Evolutionary conservation across 2,797 vertebrate species (phyloP).

Genomic region (Gallinago nigripennis): DNA sequence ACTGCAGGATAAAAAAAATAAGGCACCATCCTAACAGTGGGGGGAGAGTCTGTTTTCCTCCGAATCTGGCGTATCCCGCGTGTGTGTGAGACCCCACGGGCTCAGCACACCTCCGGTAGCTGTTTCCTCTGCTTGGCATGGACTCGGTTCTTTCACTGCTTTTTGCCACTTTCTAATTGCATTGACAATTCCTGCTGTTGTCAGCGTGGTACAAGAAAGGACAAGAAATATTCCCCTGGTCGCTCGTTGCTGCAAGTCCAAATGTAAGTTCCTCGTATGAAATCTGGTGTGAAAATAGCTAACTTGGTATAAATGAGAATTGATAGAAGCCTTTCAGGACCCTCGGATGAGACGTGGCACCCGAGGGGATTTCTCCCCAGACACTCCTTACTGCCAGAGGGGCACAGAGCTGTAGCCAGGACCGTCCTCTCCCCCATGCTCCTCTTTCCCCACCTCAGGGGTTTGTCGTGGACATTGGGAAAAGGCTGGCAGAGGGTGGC

Average conservation of each 20-base stretch:
- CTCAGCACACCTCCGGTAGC: neutral
- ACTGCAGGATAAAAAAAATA: neutral
- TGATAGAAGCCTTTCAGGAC: neutral
- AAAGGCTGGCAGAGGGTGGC: neutral
- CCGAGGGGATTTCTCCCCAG: neutral
- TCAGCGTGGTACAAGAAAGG: neutral
- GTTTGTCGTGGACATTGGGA: accelerated
- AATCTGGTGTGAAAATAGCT: neutral
- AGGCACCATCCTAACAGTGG: neutral
- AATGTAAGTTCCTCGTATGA: neutral
- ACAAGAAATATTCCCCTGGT: neutral
- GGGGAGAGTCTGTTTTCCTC: neutral
- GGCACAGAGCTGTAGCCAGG: accelerated
- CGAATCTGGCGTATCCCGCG: neutral
- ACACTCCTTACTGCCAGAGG: neutral
- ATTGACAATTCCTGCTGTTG: neutral
- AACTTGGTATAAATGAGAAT: neutral
- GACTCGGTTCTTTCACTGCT: neutral
- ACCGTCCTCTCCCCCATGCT: neutral
- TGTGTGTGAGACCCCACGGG: neutral
- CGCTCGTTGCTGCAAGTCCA: neutral
- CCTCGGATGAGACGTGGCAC: neutral
- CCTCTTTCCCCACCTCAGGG: neutral
- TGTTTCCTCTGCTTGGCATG: neutral
- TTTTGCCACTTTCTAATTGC: neutral